Evolutionary conservation across 1,140 invertebrate species (phyloP), one percentile per base, ranked within the genome.

Genomic region (Drosophila lacteicornis): DNA sequence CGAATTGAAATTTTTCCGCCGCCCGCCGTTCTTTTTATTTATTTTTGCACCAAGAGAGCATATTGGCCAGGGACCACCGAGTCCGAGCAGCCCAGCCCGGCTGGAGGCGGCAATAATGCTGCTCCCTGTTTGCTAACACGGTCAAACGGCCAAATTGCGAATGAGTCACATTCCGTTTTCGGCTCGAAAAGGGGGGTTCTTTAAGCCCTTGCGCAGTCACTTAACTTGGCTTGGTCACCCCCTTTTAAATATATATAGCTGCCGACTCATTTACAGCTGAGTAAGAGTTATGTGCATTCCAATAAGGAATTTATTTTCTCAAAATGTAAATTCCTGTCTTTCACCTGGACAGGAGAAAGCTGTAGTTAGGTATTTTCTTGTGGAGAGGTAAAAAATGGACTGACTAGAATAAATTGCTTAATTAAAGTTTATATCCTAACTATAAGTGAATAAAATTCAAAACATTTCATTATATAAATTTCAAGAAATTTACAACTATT

Each of bases 51-150:
- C 36, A 55, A 25, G 42, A 53, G 30, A 38, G 80, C 77, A 80
- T 83, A 87, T 88, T 87, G 77, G 61, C 57, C 38, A 46, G 59
- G 30, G 30, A 36, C 33, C 51, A 38, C 51, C 27, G 51, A 27
- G 56, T 30, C 27, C 27, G 17, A 55, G 19, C 13, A 55, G 33
- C 12, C 17, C 55, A 66, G 46, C 40, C 51, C 53, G 53, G 60
- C 84, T 81, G 47, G 67, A 73, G 80, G 84, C 80, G 66, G 80
- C 85, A 90, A 90, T 88, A 88, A 74, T 73, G 78, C 57, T 73
- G 78, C 57, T 75, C 30, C 19, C 53, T 82, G 42, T 86, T 82
- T 77, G 67, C 59, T 40, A 78, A 70, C 53, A 61, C 33, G 42
- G 49, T 45, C 33, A 42, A 56, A 56, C 45, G 49, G n/a, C 58